Conservation (phyloP, 2,797 vertebrate genomes). For the Anguilla marmorata region DNA sequence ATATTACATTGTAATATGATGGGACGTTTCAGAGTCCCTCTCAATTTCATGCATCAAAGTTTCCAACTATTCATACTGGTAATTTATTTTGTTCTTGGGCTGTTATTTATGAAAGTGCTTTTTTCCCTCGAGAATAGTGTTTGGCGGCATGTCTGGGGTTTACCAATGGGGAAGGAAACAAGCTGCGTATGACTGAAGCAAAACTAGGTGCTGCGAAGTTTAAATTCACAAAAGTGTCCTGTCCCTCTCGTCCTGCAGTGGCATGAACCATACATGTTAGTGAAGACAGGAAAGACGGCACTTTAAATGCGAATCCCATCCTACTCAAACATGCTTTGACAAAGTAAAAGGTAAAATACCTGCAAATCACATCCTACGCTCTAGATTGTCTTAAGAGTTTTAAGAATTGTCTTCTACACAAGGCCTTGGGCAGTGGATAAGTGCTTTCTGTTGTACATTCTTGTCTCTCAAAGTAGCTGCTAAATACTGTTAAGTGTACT, state of each 20-base stretch:
- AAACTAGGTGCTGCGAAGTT: conserved; percentile 9
- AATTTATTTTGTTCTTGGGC: conserved; percentile 22
- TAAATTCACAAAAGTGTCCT: background rate
- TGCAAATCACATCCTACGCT: conserved; percentile 61
- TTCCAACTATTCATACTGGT: background rate
- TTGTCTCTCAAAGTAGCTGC: conserved; percentile 29
- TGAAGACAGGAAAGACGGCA: conserved; percentile 22
- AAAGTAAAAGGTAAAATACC: conserved; percentile 23
- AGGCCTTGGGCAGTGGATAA: conserved; percentile 70
- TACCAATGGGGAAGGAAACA: conserved; percentile 3
- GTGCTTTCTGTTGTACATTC: conserved; percentile 68
- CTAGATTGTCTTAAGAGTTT: conserved; percentile 79
- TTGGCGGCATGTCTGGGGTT: background rate
- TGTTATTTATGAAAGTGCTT: conserved; percentile 32
- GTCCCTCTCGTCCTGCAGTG: conserved; percentile 7
- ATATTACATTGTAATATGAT: conserved; percentile 29
- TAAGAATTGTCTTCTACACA: conserved; percentile 67
- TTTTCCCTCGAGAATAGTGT: background rate
- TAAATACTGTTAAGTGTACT: conserved; percentile 36
- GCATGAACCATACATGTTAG: conserved; percentile 17
- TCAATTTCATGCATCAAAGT: conserved; percentile 20
- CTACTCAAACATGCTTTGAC: conserved; percentile 23
- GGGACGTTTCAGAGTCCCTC: conserved; percentile 15
- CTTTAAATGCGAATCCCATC: conserved; percentile 30
- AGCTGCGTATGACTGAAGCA: background rate